A percentile compares a stretch with the other conserved stretches of the same genome.
These are phyloP conservation scores for Netelia inedita DNA, from an alignment of 2,888 invertebrate species.

Conservation along the genomic window DNA sequence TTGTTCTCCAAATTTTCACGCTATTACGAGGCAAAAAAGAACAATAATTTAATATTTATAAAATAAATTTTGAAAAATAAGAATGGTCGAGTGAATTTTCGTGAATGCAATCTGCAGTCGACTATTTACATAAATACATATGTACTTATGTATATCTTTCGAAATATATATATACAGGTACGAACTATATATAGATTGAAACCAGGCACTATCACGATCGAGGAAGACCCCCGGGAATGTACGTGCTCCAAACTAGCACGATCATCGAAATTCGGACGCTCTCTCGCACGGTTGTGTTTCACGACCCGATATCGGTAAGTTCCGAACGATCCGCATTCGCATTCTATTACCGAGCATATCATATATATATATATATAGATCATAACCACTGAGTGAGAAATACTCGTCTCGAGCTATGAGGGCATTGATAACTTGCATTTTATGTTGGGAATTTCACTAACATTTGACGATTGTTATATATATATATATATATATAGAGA, in stretches of 20 bases:
- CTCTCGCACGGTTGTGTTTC: neutral
- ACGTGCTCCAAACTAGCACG: conserved; percentile 36
- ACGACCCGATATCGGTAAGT: conserved; percentile 38
- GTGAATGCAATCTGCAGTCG: neutral
- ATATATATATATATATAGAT: neutral
- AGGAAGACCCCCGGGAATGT: conserved; percentile 47
- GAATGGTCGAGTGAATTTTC: too few species aligned
- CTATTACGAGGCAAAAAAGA: neutral
- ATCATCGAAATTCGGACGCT: conserved; percentile 51
- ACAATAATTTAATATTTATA: neutral
- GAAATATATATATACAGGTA: neutral
- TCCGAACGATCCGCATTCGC: conserved; percentile 48
- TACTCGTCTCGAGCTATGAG: neutral
- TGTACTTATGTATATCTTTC: neutral
- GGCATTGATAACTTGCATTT: neutral
- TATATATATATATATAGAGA: too few species aligned
- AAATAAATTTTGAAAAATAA: too few species aligned
- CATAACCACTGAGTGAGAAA: neutral
- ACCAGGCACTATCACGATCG: conserved; percentile 12
- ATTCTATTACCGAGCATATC: conserved; percentile 31
- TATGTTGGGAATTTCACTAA: neutral
- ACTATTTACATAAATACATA: neutral
- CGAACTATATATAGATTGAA: neutral
- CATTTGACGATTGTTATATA: neutral
- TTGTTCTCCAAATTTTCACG: neutral